These are phyloP conservation scores for Macroteleia sp. DNA, from an alignment of 2,888 invertebrate species.

Conservation along the genomic window DNA sequence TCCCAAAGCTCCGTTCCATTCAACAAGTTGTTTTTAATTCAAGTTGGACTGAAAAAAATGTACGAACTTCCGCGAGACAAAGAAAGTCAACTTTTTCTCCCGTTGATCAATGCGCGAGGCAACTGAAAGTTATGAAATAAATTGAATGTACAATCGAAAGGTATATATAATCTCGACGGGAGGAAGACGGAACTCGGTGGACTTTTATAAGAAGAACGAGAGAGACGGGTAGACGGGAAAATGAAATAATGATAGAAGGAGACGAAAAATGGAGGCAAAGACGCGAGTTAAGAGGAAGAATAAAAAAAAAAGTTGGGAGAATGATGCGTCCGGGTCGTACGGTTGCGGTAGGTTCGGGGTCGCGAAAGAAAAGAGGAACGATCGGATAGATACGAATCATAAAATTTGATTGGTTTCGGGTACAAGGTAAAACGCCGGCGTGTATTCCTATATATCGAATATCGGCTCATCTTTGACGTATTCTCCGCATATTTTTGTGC, in stretches of 20 bases:
- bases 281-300: constrained; percentile 42
- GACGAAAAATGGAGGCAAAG: neutral
- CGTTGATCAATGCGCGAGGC: constrained; percentile 36
- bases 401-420: constrained; percentile 81
- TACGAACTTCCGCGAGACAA: constrained; percentile 52
- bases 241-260: constrained; percentile 30
- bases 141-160: constrained; percentile 33
- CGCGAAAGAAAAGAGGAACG: constrained; percentile 71
- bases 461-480: constrained; percentile 71
- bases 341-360: constrained; percentile 74
- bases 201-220: constrained; percentile 7
- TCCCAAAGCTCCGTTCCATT: constrained; percentile 30
- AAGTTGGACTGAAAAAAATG: constrained; percentile 43
- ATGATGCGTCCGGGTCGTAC: constrained; percentile 64
- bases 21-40: constrained; percentile 63
- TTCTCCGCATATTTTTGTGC: constrained; percentile 66
- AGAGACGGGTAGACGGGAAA: too few relatives aligned
- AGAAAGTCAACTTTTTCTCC: constrained; percentile 42
- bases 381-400: constrained; percentile 80
- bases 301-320: neutral
- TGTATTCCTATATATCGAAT: constrained; percentile 68
- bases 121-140: constrained; percentile 44
- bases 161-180: constrained; percentile 11
- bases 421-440: constrained; percentile 67
- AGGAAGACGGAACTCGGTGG: neutral